These are phyloP conservation scores for Neotoma lepida DNA, from an alignment of 2,113 vertebrate species.

Conservation along the genomic window DNA sequence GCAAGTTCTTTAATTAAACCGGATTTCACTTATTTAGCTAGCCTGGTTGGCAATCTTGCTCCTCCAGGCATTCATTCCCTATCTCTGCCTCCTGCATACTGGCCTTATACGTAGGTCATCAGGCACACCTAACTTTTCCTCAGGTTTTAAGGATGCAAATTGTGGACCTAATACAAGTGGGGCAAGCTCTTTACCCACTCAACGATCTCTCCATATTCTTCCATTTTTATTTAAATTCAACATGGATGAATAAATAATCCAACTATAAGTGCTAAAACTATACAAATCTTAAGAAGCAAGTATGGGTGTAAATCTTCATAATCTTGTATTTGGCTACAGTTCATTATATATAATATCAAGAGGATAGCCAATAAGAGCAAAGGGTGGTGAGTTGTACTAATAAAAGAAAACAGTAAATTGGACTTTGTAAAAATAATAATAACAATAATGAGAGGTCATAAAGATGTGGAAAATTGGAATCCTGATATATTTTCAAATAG, in stretches of 20 bases:
- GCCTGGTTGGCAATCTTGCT: neutral
- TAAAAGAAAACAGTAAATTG: neutral
- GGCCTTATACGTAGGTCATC: neutral
- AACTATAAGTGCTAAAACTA: slow-evolving; percentile 10
- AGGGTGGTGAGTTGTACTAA: neutral
- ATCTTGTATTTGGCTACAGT: neutral
- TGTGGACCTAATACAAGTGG: neutral
- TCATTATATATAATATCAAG: slow-evolving; percentile 4
- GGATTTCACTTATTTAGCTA: neutral
- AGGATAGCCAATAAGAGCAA: neutral
- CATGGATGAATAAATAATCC: slow-evolving; percentile 1
- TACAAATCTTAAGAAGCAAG: neutral
- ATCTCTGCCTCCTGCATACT: neutral
- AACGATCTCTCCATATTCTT: neutral
- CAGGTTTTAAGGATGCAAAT: neutral
- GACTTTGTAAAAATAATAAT: neutral
- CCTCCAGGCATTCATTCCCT: neutral
- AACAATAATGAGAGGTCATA: neutral
- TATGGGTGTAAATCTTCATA: slow-evolving; percentile 1
- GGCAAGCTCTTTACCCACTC: neutral
- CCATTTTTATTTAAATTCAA: neutral
- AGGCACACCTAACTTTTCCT: neutral
- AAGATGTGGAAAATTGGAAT: neutral
- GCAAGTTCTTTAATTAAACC: neutral
- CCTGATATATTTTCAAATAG: neutral